phyloP scores from a whole-genome alignment of 2,113 vertebrate species.

The Malurus melanocephalus region DNA sequence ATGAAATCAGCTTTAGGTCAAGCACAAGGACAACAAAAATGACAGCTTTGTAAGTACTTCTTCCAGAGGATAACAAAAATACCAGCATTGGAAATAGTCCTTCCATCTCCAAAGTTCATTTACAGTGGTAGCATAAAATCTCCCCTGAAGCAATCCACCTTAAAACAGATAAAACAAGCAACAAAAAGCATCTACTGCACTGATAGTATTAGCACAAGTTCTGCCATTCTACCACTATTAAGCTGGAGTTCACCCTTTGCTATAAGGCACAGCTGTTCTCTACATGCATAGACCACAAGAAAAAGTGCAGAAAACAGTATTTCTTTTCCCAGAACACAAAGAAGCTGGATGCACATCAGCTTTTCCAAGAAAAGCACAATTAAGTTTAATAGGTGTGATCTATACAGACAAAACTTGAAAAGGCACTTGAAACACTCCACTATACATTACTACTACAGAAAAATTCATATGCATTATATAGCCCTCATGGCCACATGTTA shows the following conservation, averaged over 20 bases:
- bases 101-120: background rate
- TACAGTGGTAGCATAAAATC: background rate
- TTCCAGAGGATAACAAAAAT: background rate
- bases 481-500: background rate
- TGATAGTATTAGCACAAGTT: background rate
- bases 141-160: background rate
- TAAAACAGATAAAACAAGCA: background rate
- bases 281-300: background rate
- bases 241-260: background rate
- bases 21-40: background rate
- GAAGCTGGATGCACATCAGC: background rate
- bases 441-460: background rate
- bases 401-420: background rate
- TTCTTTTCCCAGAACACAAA: background rate
- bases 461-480: background rate
- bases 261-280: background rate
- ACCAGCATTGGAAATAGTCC: background rate
- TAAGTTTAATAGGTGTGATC: background rate
- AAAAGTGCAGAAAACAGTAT: background rate
- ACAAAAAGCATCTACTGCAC: background rate
- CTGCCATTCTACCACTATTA: background rate
- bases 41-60: background rate
- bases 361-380: background rate
- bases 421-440: background rate
- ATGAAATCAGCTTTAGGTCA: background rate